Evolutionary conservation across 2,888 invertebrate genomes (phyloP), one percentile per base, ranked within the genome.

Genomic region (Galerucella nymphaeae): DNA sequence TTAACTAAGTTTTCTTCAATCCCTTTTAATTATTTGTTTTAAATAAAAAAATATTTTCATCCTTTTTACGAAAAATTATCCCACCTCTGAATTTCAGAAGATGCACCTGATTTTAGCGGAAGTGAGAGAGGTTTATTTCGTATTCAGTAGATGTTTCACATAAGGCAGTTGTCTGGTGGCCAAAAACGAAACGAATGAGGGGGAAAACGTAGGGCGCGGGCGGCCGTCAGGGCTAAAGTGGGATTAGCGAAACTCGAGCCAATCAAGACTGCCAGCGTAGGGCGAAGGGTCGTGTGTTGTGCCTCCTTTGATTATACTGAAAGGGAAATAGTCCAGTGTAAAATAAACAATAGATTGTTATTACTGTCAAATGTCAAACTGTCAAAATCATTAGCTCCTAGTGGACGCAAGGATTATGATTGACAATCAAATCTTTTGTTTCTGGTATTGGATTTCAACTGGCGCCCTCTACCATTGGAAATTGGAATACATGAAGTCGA

Each of bases 221-320:
- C 89, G 90, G 89, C 89, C 89, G 90, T 88, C 89, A 88, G 84
- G 90, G 90, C 90, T 91, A 90, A 90, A 90, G 89, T 88, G 89
- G 90, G 90, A 91, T 91, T 91, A 91, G 90, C 89, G 88, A 88
- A 90, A 90, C 90, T 90, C 89, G 90, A 90, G 90, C 90, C 90
- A 91, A 91, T 91, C 91, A 91, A 90, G 90, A 83, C 84, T 75
- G 79, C 78, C 81, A 75, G 78, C 80, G 80, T 80, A 79, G 82
- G 83, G 77, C 80, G 80, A 80, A 79, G 82, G 83, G 80, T 76
- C 75, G 78, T 77, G 78, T 77, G 77, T 80, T 78, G 76, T 73
- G 79, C 78, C 79, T 77, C 78, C 79, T 77, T 77, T 76, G 79
- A 77, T 77, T 78, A 79, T 78, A 75, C 76, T 70, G 74, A 6